These are phyloP conservation scores for Calosoma granatense DNA, from an alignment of 1,140 invertebrate genomes.

Conservation along the genomic window DNA sequence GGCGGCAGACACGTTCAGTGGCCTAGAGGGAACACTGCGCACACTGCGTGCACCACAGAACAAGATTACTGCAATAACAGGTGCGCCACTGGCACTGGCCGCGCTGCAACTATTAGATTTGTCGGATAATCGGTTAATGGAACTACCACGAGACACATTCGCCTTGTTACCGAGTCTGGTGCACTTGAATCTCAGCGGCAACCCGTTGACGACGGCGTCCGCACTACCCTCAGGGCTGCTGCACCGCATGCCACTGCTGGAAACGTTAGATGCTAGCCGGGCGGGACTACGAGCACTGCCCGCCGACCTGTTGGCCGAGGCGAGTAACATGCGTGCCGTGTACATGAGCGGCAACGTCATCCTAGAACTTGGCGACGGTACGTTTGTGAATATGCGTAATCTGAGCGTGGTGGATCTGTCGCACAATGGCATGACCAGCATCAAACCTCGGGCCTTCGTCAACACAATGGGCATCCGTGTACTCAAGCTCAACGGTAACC, in stretches of 20 bases:
- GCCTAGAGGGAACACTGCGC: conserved; percentile 60
- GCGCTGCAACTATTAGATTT: conserved; percentile 62
- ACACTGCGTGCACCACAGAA: conserved; percentile 69
- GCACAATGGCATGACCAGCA: conserved; percentile 63
- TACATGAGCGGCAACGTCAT: conserved; percentile 56
- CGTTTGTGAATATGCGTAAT: conserved; percentile 62
- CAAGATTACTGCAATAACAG: conserved; percentile 52
- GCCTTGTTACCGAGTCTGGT: conserved; percentile 53
- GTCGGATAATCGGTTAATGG: conserved; percentile 66
- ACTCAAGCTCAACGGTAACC: conserved; percentile 58
- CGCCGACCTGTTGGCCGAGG: conserved; percentile 57
- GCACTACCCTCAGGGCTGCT: conserved; percentile 44
- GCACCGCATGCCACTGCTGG: conserved; percentile 46
- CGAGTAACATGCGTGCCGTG: conserved; percentile 51
- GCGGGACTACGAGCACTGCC: conserved; percentile 60
- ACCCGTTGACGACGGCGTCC: conserved; percentile 44
- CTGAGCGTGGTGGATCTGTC: conserved; percentile 61
- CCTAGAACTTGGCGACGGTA: conserved; percentile 57
- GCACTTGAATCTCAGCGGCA: conserved; percentile 69
- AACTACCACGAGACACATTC: conserved; percentile 57
- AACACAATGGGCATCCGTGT: conserved; percentile 57
- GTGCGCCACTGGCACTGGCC: conserved; percentile 50
- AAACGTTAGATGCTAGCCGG: conserved; percentile 60
- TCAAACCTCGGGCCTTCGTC: conserved; percentile 56
- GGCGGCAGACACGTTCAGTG: conserved; percentile 60